These are phyloP conservation scores for Rhagonycha fulva DNA, from an alignment of 2,888 invertebrate genomes.

Conservation along the genomic window DNA sequence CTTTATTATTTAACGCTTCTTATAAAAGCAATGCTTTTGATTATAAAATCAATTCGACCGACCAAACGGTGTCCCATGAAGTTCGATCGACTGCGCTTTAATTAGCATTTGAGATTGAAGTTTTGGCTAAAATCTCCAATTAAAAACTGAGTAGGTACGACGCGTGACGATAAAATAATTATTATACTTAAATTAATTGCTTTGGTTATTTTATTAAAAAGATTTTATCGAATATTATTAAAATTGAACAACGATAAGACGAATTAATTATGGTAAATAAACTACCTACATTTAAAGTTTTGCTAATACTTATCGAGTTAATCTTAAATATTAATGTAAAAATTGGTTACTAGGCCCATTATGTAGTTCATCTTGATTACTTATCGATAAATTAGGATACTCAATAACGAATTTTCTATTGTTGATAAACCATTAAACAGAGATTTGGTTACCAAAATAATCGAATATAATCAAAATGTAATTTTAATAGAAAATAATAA, in stretches of 20 bases:
- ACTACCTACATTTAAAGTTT: not conserved
- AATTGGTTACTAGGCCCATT: not conserved
- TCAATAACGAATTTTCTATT: not conserved
- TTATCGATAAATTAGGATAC: not conserved
- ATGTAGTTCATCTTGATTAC: not conserved
- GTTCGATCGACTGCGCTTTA: too few relatives aligned
- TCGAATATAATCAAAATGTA: not conserved
- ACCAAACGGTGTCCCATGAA: too few relatives aligned
- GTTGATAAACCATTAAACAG: not conserved
- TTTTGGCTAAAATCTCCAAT: too few relatives aligned
- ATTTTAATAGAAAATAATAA: not conserved
- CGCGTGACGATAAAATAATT: not conserved
- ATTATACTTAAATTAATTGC: not conserved
- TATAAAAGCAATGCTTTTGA: too few relatives aligned
- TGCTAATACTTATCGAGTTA: not conserved
- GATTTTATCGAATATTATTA: not conserved
- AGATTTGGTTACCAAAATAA: not conserved
- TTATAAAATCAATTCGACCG: too few relatives aligned
- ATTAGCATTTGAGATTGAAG: too few relatives aligned
- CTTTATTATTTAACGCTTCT: too few relatives aligned
- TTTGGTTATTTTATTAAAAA: not conserved
- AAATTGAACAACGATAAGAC: not conserved
- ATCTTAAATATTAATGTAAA: not conserved
- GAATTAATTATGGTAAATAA: not conserved
- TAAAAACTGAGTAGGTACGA: too few relatives aligned